Evolutionary conservation across 2,113 vertebrate genomes (phyloP).

Genomic region (Lophura nycthemera): DNA sequence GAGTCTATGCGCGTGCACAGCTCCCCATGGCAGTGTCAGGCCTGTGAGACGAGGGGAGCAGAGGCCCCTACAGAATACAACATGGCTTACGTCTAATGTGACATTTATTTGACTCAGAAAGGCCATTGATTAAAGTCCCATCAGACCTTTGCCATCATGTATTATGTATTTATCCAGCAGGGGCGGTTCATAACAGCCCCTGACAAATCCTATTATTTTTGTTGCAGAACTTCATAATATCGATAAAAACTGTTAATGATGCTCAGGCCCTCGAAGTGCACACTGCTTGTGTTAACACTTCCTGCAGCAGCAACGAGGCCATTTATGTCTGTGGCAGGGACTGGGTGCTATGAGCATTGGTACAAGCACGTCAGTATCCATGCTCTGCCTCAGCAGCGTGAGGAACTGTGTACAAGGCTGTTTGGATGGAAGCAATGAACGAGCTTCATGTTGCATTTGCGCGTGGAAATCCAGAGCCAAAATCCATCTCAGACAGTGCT

Average conservation of each 20-base stretch:
- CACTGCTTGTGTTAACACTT: background rate
- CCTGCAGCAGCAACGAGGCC: background rate
- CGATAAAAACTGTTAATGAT: constrained; percentile 53
- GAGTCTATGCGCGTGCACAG: constrained; percentile 6
- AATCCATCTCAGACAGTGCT: rapidly evolving
- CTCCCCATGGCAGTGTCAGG: constrained; percentile 39
- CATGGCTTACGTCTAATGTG: constrained; percentile 63
- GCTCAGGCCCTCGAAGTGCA: background rate
- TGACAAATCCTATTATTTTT: constrained; percentile 73
- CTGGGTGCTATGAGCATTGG: constrained; percentile 13
- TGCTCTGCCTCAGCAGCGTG: constrained; percentile 40
- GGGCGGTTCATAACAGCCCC: constrained; percentile 57
- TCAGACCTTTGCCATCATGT: constrained; percentile 69
- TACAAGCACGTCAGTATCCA: background rate
- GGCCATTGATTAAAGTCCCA: constrained; percentile 75
- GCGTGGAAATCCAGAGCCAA: background rate
- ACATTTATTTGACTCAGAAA: constrained; percentile 76
- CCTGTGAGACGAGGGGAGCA: constrained; percentile 42
- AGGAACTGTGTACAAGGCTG: constrained; percentile 4
- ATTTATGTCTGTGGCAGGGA: background rate
- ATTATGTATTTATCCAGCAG: constrained; percentile 76
- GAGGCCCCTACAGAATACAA: constrained; percentile 47
- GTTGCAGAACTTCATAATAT: constrained; percentile 54
- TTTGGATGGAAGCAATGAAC: background rate
- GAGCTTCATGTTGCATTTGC: background rate